phyloP scores from a whole-genome alignment of 2,797 vertebrate genomes.

The Gephyroberyx darwinii region DNA sequence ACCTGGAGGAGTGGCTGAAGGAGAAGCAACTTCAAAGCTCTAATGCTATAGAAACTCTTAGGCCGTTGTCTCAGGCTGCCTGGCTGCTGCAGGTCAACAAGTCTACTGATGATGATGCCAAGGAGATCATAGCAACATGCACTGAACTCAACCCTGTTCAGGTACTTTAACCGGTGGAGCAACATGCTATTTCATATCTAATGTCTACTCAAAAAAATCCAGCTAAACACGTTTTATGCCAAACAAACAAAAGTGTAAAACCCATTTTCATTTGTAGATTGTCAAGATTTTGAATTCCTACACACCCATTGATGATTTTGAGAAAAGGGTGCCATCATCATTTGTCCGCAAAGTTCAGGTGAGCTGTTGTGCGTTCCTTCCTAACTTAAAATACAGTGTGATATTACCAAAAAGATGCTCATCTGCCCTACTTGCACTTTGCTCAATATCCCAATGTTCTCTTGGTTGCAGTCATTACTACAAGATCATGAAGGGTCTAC shows the following conservation, averaged over 20 bases:
- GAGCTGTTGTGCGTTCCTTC: constrained; percentile 36
- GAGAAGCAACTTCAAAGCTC: constrained; percentile 91
- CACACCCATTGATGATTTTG: constrained; percentile 97
- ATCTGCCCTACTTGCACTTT: neutral
- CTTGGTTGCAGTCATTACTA: constrained; percentile 85
- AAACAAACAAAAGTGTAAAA: neutral
- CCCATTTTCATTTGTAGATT: constrained; percentile 80
- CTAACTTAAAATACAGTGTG: neutral
- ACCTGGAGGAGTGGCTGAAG: constrained; percentile 97
- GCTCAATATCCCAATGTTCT: constrained; percentile 28
- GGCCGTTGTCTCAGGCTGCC: constrained; percentile 91
- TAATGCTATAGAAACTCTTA: constrained; percentile 89
- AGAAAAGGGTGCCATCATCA: constrained; percentile 93
- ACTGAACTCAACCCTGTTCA: constrained; percentile 90
- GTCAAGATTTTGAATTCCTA: constrained; percentile 98
- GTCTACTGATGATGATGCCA: constrained; percentile 92
- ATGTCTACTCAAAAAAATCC: neutral
- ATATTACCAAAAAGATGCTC: neutral
- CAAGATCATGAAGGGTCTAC: constrained; percentile 85
- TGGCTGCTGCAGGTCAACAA: constrained; percentile 99
- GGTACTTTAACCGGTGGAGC: constrained; percentile 73
- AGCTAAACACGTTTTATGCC: neutral
- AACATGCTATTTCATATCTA: neutral
- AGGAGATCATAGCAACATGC: constrained; percentile 89
- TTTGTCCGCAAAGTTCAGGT: constrained; percentile 99